phyloP scores from a whole-genome alignment of 1,140 invertebrate species.

The Meloidogyne chitwoodi region DNA sequence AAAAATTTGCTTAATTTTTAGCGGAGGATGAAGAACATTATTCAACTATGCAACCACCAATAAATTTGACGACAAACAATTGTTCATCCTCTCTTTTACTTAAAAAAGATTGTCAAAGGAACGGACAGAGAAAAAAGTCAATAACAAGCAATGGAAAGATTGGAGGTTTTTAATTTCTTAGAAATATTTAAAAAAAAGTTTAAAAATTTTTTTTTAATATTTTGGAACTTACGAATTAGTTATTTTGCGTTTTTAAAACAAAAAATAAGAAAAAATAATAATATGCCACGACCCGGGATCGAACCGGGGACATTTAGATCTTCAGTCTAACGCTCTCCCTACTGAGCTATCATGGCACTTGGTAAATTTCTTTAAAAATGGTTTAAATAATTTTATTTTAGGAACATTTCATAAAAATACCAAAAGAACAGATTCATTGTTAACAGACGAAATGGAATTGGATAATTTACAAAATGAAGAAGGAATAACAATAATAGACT shows the following conservation, averaged over 20 bases:
- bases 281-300: conserved; percentile 28
- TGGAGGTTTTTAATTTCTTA: background rate
- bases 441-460: background rate
- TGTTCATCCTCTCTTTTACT: background rate
- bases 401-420: background rate
- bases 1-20: background rate
- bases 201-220: background rate
- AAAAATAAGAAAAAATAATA: background rate
- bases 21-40: background rate
- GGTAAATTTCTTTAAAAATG: background rate
- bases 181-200: background rate
- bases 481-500: background rate
- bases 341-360: conserved; percentile 22
- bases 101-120: background rate
- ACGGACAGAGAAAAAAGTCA: background rate
- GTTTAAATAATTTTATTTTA: background rate
- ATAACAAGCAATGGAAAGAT: background rate
- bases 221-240: background rate
- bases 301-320: conserved; percentile 30
- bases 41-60: background rate
- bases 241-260: background rate
- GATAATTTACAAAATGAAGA: background rate
- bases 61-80: background rate
- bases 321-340: conserved; percentile 32
- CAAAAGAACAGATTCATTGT: background rate